Evolutionary conservation across 2,113 vertebrate genomes (phyloP).

Genomic region (Gallinago paraguaiae): DNA sequence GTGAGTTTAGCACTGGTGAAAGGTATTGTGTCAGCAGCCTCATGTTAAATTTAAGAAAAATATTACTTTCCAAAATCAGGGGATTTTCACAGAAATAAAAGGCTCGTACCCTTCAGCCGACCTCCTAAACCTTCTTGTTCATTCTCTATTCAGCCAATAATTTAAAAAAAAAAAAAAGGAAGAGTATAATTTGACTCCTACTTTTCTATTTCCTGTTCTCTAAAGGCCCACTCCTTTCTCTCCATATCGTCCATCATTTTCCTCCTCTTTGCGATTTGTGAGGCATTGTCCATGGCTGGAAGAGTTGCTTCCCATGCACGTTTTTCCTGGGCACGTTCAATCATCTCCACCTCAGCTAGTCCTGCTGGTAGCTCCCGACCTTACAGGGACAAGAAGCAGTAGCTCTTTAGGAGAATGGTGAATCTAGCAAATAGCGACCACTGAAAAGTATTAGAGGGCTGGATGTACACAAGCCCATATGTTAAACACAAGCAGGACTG

Average conservation of each 20-base stretch:
- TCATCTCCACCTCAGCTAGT: constrained; percentile 89
- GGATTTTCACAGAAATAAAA: neutral
- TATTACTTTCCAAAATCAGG: neutral
- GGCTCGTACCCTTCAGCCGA: neutral
- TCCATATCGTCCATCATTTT: constrained; percentile 92
- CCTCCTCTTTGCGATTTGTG: constrained; percentile 80
- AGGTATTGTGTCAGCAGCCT: neutral
- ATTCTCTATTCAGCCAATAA: neutral
- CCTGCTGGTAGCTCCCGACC: constrained; percentile 91
- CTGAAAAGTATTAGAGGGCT: neutral
- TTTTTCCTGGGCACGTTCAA: constrained; percentile 85
- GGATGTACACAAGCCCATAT: neutral
- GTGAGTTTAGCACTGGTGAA: neutral
- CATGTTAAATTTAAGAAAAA: neutral
- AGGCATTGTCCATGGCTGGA: constrained; percentile 76
- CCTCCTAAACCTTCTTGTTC: neutral
- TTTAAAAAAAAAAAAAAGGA: neutral
- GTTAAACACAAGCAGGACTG: neutral
- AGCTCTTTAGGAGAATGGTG: neutral
- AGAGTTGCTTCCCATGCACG: constrained; percentile 86
- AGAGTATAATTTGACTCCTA: constrained; percentile 50
- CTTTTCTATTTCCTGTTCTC: constrained; percentile 91
- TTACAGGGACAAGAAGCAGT: constrained; percentile 49
- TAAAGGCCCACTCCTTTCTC: constrained; percentile 90
- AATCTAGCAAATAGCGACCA: neutral